phyloP scores from a whole-genome alignment of 2,797 vertebrate species.

The Hippocampus kuda region DNA sequence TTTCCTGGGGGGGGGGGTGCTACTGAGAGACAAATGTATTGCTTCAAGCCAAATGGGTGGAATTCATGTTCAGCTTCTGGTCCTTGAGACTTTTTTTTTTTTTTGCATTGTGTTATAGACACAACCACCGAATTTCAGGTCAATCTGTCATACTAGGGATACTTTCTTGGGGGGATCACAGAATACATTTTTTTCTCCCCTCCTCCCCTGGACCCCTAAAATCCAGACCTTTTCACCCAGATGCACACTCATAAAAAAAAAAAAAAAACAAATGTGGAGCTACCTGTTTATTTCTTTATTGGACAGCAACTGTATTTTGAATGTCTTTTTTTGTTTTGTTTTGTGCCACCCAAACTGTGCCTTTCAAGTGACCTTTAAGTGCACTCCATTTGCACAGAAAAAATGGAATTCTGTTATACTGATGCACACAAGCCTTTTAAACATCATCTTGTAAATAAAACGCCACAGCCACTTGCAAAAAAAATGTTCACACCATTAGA shows the following conservation, averaged over 20 bases:
- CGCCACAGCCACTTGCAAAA: background rate
- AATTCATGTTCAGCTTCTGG: background rate
- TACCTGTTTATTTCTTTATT: background rate
- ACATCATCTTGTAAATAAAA: background rate
- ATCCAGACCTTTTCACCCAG: background rate
- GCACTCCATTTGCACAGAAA: background rate
- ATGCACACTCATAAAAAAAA: background rate
- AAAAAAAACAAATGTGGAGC: background rate
- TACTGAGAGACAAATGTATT: too few species aligned
- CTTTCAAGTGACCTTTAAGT: conserved; percentile 3
- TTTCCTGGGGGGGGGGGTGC: too few species aligned
- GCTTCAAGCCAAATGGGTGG: too few species aligned
- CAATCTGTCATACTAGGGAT: too few species aligned
- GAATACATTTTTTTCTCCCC: background rate
- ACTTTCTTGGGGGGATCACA: background rate
- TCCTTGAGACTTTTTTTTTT: background rate
- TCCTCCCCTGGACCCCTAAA: background rate
- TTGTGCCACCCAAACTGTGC: conserved; percentile 2
- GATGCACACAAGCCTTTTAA: background rate
- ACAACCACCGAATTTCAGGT: too few species aligned
- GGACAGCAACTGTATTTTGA: background rate
- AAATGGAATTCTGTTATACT: background rate
- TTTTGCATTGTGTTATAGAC: background rate
- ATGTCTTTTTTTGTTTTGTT: background rate
- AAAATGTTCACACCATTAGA: background rate